phyloP scores from a whole-genome alignment of 1,140 invertebrate species.

The Melanaphis sacchari region DNA sequence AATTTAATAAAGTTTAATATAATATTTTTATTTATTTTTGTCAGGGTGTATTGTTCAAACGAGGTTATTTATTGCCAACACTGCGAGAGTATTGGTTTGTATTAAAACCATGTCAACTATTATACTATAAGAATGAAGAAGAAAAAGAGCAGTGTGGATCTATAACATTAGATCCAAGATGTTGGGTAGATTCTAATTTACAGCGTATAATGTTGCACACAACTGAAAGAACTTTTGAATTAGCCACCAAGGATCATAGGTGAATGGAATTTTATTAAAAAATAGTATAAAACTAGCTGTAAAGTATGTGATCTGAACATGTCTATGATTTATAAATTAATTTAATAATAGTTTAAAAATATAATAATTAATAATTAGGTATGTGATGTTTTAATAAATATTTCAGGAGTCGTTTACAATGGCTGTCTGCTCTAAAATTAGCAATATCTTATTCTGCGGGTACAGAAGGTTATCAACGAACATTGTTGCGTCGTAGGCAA shows the following conservation, averaged over 20 bases:
- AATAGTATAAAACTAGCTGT: background rate
- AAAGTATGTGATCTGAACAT: background rate
- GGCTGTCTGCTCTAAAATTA: constrained; percentile 74
- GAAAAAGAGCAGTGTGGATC: constrained; percentile 75
- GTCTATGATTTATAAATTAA: background rate
- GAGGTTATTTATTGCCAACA: constrained; percentile 76
- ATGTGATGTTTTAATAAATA: background rate
- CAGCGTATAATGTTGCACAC: constrained; percentile 69
- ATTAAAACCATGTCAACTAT: constrained; percentile 75
- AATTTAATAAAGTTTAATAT: background rate
- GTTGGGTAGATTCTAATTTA: constrained; percentile 60
- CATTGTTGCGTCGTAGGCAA: constrained; percentile 67
- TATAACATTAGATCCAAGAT: constrained; percentile 60
- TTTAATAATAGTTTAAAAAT: background rate
- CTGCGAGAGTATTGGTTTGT: constrained; percentile 84
- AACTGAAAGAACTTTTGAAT: constrained; percentile 73
- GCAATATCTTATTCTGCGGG: constrained; percentile 73
- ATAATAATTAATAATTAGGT: no score
- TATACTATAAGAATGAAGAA: constrained; percentile 76
- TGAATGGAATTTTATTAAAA: constrained; percentile 48
- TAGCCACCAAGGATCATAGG: constrained; percentile 74
- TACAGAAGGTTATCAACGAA: constrained; percentile 72
- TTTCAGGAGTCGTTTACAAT: constrained; percentile 71
- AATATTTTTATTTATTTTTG: constrained; percentile 59
- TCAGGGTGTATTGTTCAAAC: constrained; percentile 75